These are phyloP conservation scores for Clangula hyemalis DNA, from an alignment of 2,797 vertebrate species.

Conservation along the genomic window DNA sequence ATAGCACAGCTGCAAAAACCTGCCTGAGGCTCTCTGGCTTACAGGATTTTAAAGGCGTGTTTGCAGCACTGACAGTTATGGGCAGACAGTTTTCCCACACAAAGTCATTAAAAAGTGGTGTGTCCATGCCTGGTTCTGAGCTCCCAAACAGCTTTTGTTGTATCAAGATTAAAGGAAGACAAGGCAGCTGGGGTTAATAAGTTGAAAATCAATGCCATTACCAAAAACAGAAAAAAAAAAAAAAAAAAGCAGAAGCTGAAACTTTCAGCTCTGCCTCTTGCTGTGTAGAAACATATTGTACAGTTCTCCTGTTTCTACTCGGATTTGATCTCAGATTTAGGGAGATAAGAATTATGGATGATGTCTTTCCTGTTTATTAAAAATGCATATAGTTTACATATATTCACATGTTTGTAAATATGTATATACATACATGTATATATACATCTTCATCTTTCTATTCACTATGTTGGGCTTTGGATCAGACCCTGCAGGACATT, in stretches of 20 bases:
- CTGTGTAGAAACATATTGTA: neutral
- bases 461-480: neutral
- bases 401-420: neutral
- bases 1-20: slow-evolving; percentile 65
- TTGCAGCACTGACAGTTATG: slow-evolving; percentile 28
- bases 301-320: neutral
- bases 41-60: slow-evolving; percentile 13
- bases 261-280: neutral
- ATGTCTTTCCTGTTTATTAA: neutral
- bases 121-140: neutral
- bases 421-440: neutral
- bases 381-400: neutral
- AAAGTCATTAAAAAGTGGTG: slow-evolving; percentile 18
- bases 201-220: slow-evolving; percentile 51
- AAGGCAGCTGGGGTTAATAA: slow-evolving; percentile 42
- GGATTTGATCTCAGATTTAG: neutral
- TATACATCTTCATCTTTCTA: neutral
- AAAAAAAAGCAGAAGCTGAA: neutral
- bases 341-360: neutral
- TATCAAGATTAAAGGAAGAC: slow-evolving; percentile 50
- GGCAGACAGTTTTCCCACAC: slow-evolving; percentile 32
- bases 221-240: neutral
- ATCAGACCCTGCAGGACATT: neutral
- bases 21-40: slow-evolving; percentile 29
- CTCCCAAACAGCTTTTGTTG: neutral